Percentiles rank a stretch among this genome's conserved stretches.
Evolutionary conservation across 1,140 invertebrate genomes (phyloP).

Genomic region (Ylistrum balloti): DNA sequence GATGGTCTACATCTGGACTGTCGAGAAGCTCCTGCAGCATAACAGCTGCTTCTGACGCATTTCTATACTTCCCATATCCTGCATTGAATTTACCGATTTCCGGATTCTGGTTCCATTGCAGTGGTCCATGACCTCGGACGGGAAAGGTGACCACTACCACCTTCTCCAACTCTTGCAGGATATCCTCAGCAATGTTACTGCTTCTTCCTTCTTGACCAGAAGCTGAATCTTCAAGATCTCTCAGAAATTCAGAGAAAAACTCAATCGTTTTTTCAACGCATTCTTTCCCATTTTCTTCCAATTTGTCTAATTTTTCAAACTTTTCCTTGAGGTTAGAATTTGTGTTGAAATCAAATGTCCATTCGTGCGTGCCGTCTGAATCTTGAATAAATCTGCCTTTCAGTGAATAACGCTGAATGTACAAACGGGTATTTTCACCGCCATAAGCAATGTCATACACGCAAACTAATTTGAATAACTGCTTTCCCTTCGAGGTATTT

Average conservation of each 20-base stretch:
- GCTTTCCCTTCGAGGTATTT: neutral
- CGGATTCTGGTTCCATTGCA: neutral
- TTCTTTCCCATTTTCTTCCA: neutral
- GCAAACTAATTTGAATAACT: neutral
- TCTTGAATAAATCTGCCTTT: neutral
- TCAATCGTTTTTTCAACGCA: neutral
- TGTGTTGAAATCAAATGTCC: neutral
- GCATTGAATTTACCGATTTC: neutral
- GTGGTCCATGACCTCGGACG: neutral
- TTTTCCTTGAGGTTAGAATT: neutral
- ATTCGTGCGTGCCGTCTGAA: neutral
- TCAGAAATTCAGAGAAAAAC: too few relatives aligned
- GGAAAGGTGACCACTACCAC: neutral
- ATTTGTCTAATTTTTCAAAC: neutral
- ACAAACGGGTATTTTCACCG: neutral
- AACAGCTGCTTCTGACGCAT: neutral
- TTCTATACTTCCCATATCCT: neutral
- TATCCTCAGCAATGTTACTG: neutral
- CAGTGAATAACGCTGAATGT: neutral
- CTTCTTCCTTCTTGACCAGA: neutral
- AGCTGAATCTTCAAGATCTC: neutral
- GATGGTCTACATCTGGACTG: neutral
- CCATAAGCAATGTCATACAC: too few relatives aligned
- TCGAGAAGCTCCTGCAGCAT: neutral
- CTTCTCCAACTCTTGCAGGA: neutral